Conservation (phyloP, 2,888 invertebrate species). For the Calliphora vomitoria region DNA sequence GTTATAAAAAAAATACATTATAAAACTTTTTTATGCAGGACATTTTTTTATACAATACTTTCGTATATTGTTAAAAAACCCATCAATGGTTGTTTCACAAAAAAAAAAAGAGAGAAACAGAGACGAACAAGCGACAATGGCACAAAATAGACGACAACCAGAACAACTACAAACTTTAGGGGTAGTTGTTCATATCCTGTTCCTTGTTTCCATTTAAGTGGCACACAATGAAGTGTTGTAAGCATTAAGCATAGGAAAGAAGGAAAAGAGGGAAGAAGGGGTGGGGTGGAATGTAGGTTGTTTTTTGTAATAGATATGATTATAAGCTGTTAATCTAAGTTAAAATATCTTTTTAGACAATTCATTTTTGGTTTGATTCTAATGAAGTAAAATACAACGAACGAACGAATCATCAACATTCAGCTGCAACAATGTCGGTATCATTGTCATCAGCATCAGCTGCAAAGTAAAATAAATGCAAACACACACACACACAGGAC, state of each 20-base stretch:
- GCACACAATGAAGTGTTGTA: slow-evolving; percentile 49
- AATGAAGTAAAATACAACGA: slow-evolving; percentile 62
- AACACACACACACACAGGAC: not conserved
- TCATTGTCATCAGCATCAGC: slow-evolving; percentile 34
- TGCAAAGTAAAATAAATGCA: slow-evolving; percentile 36
- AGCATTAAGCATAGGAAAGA: not conserved
- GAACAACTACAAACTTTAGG: slow-evolving; percentile 60
- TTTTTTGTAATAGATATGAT: slow-evolving; percentile 71
- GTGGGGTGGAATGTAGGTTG: slow-evolving; percentile 15
- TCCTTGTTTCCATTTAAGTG: slow-evolving; percentile 61
- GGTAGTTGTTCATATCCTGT: slow-evolving; percentile 71
- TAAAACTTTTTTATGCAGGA: slow-evolving; percentile 71
- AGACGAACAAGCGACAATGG: slow-evolving; percentile 30
- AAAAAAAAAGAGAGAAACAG: slow-evolving; percentile 31
- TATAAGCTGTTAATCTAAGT: slow-evolving; percentile 74
- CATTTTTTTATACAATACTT: slow-evolving; percentile 19
- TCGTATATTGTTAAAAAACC: slow-evolving; percentile 35
- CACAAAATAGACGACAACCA: slow-evolving; percentile 50
- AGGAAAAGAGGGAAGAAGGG: not conserved
- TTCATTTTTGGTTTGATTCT: slow-evolving; percentile 71
- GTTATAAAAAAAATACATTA: slow-evolving; percentile 73
- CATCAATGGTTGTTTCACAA: slow-evolving; percentile 59
- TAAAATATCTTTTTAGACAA: slow-evolving; percentile 69
- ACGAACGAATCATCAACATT: slow-evolving; percentile 37
- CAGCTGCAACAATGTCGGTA: slow-evolving; percentile 25